Evolutionary conservation across 2,113 vertebrate species (phyloP).

Genomic region (Brachyistius frenatus): DNA sequence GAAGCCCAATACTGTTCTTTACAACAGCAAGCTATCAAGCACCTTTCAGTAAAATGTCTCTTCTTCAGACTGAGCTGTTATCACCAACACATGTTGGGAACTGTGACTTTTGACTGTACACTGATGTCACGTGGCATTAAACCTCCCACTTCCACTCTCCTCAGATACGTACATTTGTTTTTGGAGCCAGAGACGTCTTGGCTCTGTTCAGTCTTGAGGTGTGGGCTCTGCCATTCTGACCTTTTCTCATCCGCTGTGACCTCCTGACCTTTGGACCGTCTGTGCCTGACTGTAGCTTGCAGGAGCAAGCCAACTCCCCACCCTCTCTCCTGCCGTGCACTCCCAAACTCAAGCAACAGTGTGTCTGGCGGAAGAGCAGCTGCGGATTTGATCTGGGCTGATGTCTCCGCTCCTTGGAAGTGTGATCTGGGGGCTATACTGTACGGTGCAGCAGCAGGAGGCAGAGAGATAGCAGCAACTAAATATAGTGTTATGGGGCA

Average conservation of each 20-base stretch:
- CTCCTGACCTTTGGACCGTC: conserved; percentile 56
- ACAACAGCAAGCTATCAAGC: background rate
- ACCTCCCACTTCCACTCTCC: conserved; percentile 30
- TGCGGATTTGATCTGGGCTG: conserved; percentile 65
- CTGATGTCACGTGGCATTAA: background rate
- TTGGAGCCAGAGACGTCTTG: conserved; percentile 72
- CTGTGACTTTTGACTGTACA: background rate
- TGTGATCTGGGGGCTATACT: conserved; percentile 49
- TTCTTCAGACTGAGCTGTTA: conserved; percentile 9
- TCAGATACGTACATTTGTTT: conserved; percentile 57
- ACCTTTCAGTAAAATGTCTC: no score
- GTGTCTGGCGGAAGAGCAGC: conserved; percentile 64
- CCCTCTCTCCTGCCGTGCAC: background rate
- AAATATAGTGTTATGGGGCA: conserved; percentile 71
- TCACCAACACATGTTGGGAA: conserved; percentile 4
- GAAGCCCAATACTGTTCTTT: background rate
- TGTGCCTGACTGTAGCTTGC: conserved; percentile 23
- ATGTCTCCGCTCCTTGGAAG: conserved; percentile 55
- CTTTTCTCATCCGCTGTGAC: conserved; percentile 37
- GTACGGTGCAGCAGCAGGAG: conserved; percentile 44
- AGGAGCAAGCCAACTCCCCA: background rate
- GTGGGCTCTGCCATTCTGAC: conserved; percentile 65
- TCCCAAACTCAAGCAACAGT: conserved; percentile 40
- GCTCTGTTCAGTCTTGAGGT: conserved; percentile 48
- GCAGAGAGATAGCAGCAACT: conserved; percentile 49